These are phyloP conservation scores for Sardina pilchardus DNA, from an alignment of 2,113 vertebrate species.

Conservation along the genomic window DNA sequence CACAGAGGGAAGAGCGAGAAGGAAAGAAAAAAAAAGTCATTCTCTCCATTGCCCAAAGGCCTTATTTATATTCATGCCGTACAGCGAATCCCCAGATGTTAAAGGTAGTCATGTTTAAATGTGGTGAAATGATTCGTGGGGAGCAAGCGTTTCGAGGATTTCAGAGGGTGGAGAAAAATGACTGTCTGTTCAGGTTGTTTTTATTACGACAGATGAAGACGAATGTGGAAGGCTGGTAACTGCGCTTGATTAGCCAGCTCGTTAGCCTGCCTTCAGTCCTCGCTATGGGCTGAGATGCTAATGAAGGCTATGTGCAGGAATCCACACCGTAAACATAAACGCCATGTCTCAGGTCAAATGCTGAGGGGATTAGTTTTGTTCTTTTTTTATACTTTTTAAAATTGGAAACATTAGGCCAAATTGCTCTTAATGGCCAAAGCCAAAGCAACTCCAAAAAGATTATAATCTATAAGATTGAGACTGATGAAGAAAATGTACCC, in stretches of 20 bases:
- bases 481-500: conserved; percentile 28
- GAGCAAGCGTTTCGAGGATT: conserved; percentile 35
- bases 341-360: not conserved
- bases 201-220: conserved; percentile 32
- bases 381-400: not conserved
- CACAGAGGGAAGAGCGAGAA: conserved; percentile 41
- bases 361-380: not conserved
- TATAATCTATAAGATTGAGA: conserved; percentile 9
- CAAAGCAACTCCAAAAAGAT: conserved; percentile 6
- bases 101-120: conserved; percentile 36
- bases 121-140: conserved; percentile 42
- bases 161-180: conserved; percentile 34
- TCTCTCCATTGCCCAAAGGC: conserved; percentile 49
- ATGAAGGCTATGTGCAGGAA: conserved; percentile 8
- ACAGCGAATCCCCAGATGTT: conserved; percentile 49
- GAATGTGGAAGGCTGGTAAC: conserved; percentile 14
- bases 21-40: conserved; percentile 4
- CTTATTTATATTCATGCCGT: conserved; percentile 60
- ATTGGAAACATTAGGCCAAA: not conserved
- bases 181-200: conserved; percentile 36
- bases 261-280: conserved; percentile 6
- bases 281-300: not conserved
- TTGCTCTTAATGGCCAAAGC: not conserved
- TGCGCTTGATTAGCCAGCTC: not conserved
- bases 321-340: not conserved